A percentile compares a stretch with the other conserved stretches of the same genome.
Evolutionary conservation across 30 jellyfish, hydroid and myxozoan genomes (phyloP).

Genomic region (Hydra vulgaris): DNA sequence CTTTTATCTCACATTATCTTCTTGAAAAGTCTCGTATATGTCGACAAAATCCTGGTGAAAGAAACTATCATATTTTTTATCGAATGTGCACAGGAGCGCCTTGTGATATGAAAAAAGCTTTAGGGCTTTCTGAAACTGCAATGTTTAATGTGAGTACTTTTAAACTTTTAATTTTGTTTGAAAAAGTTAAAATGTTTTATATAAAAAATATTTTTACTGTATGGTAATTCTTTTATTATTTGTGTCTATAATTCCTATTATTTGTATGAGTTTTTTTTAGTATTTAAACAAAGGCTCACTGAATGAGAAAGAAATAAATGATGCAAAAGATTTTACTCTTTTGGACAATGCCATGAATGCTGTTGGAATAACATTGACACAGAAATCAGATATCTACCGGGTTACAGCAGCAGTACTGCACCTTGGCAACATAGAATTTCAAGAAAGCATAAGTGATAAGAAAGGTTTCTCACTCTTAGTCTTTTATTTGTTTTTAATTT

Average conservation of each 20-base stretch:
- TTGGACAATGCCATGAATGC: constrained; percentile 93
- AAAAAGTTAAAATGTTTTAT: too few relatives aligned
- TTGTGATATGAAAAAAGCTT: constrained; percentile 48
- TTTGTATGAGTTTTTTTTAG: constrained; percentile 15
- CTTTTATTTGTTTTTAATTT: neutral
- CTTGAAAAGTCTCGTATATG: constrained; percentile 82
- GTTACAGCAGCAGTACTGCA: constrained; percentile 88
- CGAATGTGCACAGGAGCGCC: constrained; percentile 90
- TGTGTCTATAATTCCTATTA: too few relatives aligned
- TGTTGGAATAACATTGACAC: constrained; percentile 53
- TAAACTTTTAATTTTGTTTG: too few relatives aligned
- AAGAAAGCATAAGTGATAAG: constrained; percentile 69
- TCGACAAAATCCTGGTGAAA: constrained; percentile 83
- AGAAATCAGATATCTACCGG: constrained; percentile 57
- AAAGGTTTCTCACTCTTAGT: constrained; percentile 44
- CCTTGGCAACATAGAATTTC: constrained; percentile 79
- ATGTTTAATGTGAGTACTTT: constrained; percentile 45
- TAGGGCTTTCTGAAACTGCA: constrained; percentile 46
- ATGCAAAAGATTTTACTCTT: constrained; percentile 48
- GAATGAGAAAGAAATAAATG: constrained; percentile 50
- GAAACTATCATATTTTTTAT: constrained; percentile 84
- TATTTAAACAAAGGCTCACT: constrained; percentile 56
- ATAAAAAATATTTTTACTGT: too few relatives aligned
- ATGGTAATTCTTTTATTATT: too few relatives aligned
- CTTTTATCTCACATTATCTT: constrained; percentile 68